These are phyloP conservation scores for Tragelaphus buxtoni DNA, from an alignment of 2,113 vertebrate genomes.

Conservation along the genomic window DNA sequence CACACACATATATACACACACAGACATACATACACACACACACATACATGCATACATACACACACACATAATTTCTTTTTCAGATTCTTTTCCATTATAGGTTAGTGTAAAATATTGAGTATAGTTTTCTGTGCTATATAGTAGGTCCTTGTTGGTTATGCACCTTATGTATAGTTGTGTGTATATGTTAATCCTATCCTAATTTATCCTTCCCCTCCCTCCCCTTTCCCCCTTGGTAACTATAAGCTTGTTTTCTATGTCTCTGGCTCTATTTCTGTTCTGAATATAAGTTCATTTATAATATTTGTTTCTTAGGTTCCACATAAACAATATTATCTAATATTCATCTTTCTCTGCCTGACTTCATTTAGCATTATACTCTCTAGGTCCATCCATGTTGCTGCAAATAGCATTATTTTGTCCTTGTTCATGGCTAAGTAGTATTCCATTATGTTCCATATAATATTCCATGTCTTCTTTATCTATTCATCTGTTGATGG, in stretches of 20 bases:
- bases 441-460: neutral
- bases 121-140: neutral
- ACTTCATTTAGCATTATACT: neutral
- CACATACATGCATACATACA: neutral
- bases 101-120: neutral
- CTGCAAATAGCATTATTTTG: neutral
- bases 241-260: neutral
- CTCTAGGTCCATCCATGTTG: neutral
- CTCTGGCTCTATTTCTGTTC: neutral
- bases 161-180: neutral
- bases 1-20: fast-evolving
- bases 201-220: neutral
- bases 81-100: neutral
- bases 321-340: neutral
- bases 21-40: neutral
- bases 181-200: neutral
- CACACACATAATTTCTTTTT: neutral
- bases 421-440: neutral
- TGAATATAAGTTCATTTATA: neutral
- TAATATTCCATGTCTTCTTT: neutral
- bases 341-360: neutral
- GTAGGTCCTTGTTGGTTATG: neutral
- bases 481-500: neutral
- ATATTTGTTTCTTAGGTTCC: neutral
- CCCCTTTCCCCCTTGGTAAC: neutral